Base-by-base conservation (phyloP, 53 echinoderm and acorn worm genomes). In the Echinometra lucunter region DNA sequence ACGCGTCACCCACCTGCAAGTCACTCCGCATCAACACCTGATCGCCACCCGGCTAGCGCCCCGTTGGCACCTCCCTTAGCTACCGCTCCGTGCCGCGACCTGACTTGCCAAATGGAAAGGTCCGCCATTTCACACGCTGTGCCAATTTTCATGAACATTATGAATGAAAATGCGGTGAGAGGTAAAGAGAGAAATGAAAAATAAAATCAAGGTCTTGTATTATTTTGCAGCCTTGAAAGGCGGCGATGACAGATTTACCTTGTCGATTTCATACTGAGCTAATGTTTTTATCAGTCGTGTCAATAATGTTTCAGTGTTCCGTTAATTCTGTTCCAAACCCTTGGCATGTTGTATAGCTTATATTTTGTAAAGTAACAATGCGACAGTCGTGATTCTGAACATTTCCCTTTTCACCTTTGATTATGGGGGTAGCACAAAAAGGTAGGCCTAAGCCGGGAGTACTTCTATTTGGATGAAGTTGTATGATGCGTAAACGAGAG, bases 21-120 rank as follows among this genome's bases (percentile, higher is more conserved):
- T 57, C 60, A 89, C 89, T 2, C 37, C 89, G 58, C 57, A 37
- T 89, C 89, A 38, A 89, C 89, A 89, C 89, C 89, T 60, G 89
- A 89, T 60, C 37, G 58, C 38, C 89, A 89, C 89, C 40, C 89
- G 89, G 63, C 89, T 60, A 25, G 89, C 57, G 89, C 32, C 89
- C 89, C 89, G 89, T 89, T 63, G 23, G 32, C 89, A 89, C 89
- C 89, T 89, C 60, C 58, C 89, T 40, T 89, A 60, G 89, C 89
- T 57, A 89, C 89, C 60, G 89, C 89, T 89, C 57, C 17, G 16
- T 58, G 89, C 89, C 63, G 60, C 89, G 60, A 58, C 89, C 37
- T 30, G 23, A 60, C 21, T 60, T 60, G 4, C 34, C 89, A 15
- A 34, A 32, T 37, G 34, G 45, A 32, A 23, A 60, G 42, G 60